phyloP scores from a whole-genome alignment of 2,888 invertebrate genomes.

The Monoplex corrugatus region DNA sequence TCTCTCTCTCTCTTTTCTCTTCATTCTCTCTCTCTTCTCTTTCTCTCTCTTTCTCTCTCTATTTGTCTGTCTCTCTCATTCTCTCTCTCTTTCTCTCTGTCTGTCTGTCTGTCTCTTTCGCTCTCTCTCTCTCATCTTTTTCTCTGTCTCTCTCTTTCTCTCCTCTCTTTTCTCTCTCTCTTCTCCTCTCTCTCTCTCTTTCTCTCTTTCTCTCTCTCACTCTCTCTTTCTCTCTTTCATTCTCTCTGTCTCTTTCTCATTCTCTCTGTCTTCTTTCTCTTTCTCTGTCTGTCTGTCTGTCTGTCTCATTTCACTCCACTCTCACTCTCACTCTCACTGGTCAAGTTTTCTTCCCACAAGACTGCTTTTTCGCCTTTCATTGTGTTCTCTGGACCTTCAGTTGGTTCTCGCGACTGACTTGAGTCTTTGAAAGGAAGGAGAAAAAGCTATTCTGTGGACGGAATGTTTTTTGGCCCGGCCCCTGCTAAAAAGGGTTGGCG shows the following conservation, averaged over 20 bases:
- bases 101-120: neutral
- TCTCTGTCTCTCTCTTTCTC: no score
- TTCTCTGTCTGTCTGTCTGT: no score
- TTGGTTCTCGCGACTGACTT: neutral
- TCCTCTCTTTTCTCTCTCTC: neutral
- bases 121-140: no score
- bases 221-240: neutral
- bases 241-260: neutral
- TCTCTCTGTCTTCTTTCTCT: neutral
- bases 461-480: neutral
- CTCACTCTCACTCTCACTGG: neutral
- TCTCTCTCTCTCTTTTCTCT: neutral
- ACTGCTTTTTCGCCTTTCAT: neutral
- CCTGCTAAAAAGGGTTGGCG: no score
- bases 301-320: neutral
- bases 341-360: neutral
- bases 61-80: slow-evolving; percentile 29
- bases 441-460: slow-evolving; percentile 14
- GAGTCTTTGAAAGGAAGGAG: slow-evolving; percentile 15
- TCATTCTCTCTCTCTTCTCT: neutral
- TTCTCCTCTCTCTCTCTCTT: neutral
- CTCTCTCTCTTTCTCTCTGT: slow-evolving; percentile 12
- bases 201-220: neutral
- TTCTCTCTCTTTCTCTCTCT: slow-evolving; percentile 41
- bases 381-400: slow-evolving; percentile 21